Evolutionary conservation across 35 echinoderm and acorn worm genomes (phyloP).

Genomic region (Ophiothrix spiculata): DNA sequence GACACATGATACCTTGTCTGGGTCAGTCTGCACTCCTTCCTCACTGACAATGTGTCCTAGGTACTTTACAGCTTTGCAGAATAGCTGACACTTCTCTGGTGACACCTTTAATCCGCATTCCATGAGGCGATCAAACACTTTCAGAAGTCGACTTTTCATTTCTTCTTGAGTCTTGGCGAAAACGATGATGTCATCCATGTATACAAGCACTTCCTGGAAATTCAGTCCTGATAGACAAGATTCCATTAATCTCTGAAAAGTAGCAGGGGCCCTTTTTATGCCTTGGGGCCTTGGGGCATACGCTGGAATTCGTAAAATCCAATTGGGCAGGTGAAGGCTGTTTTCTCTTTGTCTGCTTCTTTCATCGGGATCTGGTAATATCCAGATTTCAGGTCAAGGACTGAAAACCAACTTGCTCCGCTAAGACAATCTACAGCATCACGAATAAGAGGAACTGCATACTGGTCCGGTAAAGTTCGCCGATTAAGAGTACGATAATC

Average conservation of each 20-base stretch:
- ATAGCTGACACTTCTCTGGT: slow-evolving; percentile 55
- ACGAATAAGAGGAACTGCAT: slow-evolving; percentile 42
- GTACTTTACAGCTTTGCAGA: slow-evolving; percentile 33
- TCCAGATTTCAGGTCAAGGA: slow-evolving; percentile 48
- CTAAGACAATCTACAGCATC: slow-evolving; percentile 39
- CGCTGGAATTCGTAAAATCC: slow-evolving; percentile 68
- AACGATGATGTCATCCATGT: slow-evolving; percentile 58
- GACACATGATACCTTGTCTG: slow-evolving; percentile 29
- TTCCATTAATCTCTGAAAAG: slow-evolving; percentile 78
- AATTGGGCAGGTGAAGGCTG: slow-evolving; percentile 56
- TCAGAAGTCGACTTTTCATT: slow-evolving; percentile 49
- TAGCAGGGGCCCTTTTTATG: slow-evolving; percentile 61
- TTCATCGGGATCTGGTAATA: slow-evolving; percentile 55
- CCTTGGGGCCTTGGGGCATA: slow-evolving; percentile 53
- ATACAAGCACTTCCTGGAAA: slow-evolving; percentile 45
- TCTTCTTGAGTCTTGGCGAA: slow-evolving; percentile 49
- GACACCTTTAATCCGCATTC: slow-evolving; percentile 64
- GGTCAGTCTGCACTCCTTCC: slow-evolving; percentile 57
- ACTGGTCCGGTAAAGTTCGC: slow-evolving; percentile 46
- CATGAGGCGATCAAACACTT: slow-evolving; percentile 42
- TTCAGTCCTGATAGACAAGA: slow-evolving; percentile 61
- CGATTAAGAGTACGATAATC: slow-evolving; percentile 71
- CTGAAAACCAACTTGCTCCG: slow-evolving; percentile 49
- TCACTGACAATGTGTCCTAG: slow-evolving; percentile 63
- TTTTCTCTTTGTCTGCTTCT: slow-evolving; percentile 52